A percentile compares a stretch with the other conserved stretches of the same genome.
Conservation (phyloP, 2,888 invertebrate genomes). For the Watsonalla binaria region DNA sequence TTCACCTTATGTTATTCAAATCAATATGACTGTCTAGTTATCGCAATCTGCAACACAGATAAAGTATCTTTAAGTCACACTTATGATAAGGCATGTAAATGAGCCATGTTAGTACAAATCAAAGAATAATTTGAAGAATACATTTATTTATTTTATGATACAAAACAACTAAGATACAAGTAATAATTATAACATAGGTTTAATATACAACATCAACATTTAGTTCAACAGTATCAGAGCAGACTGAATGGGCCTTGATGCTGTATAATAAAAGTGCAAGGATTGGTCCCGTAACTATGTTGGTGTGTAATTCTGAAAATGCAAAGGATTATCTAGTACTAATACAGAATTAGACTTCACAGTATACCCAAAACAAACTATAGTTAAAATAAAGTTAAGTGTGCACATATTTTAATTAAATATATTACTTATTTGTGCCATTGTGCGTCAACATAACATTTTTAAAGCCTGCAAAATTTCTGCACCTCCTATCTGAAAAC, state of each 20-base stretch:
- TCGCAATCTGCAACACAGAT: background rate
- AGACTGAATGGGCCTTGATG: constrained; percentile 20
- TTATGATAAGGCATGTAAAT: background rate
- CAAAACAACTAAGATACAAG: constrained; percentile 48
- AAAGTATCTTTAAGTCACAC: background rate
- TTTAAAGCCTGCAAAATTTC: constrained; percentile 1
- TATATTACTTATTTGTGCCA: background rate
- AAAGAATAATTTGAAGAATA: constrained; percentile 39
- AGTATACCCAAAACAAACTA: background rate
- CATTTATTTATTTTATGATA: constrained; percentile 52
- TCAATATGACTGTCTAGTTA: background rate
- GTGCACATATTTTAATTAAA: background rate
- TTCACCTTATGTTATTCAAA: background rate
- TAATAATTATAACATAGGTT: constrained; percentile 35
- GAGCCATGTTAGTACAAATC: constrained; percentile 15
- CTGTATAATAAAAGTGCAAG: constrained; percentile 21
- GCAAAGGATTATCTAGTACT: constrained; percentile 8
- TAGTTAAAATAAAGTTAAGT: background rate
- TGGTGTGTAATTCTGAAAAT: constrained; percentile 16
- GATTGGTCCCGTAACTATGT: constrained; percentile 28
- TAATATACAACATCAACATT: constrained; percentile 28
- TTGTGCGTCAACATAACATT: background rate
- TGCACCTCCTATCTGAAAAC: constrained; percentile 4
- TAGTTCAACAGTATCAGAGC: constrained; percentile 2
- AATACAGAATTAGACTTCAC: background rate